A percentile compares a stretch with the other conserved stretches of the same genome.
phyloP scores from a whole-genome alignment of 2,888 invertebrate species.

The Rutpela maculata region DNA sequence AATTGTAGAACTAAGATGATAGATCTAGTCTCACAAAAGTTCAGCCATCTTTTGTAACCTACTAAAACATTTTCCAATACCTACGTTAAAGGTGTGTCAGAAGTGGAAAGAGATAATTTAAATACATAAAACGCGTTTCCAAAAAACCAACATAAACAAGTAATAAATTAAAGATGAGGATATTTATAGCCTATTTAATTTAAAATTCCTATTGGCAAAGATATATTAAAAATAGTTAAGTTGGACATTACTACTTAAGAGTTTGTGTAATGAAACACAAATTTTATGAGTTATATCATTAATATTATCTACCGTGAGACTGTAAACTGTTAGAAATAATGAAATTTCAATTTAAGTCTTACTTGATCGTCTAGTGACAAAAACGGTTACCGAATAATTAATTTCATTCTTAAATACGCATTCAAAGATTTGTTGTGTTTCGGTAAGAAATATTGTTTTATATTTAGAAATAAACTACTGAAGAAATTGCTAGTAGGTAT shows the following conservation, averaged over 20 bases:
- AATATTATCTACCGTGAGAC: slow-evolving; percentile 1
- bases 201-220: slow-evolving; percentile 10
- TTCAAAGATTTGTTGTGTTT: too few relatives aligned
- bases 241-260: background rate
- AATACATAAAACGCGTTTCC: slow-evolving; percentile 8
- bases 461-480: too few relatives aligned
- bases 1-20: background rate
- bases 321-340: background rate
- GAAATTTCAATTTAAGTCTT: background rate
- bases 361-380: background rate
- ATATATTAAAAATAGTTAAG: slow-evolving; percentile 17
- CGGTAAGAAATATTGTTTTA: too few relatives aligned
- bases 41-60: background rate
- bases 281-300: slow-evolving; percentile 12
- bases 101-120: slow-evolving; percentile 7
- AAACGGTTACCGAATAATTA: too few relatives aligned
- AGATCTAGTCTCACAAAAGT: background rate
- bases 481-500: too few relatives aligned
- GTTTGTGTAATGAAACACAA: background rate
- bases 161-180: slow-evolving; percentile 19
- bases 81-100: slow-evolving; percentile 9
- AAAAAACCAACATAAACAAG: slow-evolving; percentile 7
- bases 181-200: slow-evolving; percentile 15
- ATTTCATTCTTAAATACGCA: too few relatives aligned
- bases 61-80: slow-evolving; percentile 16